A percentile compares a stretch with the other conserved stretches of the same genome.
Conservation (phyloP, 2,113 vertebrate species). For the Jaculus jaculus region DNA sequence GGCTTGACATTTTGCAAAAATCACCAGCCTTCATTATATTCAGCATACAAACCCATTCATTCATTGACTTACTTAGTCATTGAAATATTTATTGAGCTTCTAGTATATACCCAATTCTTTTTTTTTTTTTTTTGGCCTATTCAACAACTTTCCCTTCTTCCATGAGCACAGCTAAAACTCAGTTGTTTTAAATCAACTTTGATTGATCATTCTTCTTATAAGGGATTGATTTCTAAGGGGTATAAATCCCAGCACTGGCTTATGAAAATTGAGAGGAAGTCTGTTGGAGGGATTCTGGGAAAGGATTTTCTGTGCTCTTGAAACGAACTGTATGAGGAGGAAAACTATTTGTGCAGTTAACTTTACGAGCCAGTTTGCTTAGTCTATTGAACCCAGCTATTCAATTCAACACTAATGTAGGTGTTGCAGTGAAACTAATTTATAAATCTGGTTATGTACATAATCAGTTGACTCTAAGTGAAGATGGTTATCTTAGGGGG, state of each 20-base stretch:
- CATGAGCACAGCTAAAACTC: neutral
- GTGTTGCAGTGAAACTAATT: neutral
- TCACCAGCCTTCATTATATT: neutral
- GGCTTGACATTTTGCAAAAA: conserved; percentile 26
- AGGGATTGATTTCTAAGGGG: conserved; percentile 4
- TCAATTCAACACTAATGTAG: neutral
- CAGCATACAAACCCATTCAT: neutral
- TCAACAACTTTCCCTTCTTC: neutral
- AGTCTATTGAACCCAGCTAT: neutral
- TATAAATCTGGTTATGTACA: neutral
- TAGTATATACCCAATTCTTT: neutral
- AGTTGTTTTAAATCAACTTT: conserved; percentile 35
- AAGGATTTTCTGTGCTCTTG: neutral
- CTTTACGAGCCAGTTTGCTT: conserved; percentile 9
- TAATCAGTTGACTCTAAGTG: neutral
- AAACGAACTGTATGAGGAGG: neutral
- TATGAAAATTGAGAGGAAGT: conserved; percentile 46
- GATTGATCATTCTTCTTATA: conserved; percentile 23
- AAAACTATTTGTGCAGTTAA: neutral
- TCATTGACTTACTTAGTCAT: conserved; percentile 11
- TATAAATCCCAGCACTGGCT: neutral
- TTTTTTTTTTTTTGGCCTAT: neutral
- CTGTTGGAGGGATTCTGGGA: neutral
- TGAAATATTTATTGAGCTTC: conserved; percentile 27
- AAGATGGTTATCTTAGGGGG: neutral